A percentile compares a stretch with the other conserved stretches of the same genome.
Evolutionary conservation across 2,113 vertebrate genomes (phyloP).

Genomic region (Sturnira hondurensis): DNA sequence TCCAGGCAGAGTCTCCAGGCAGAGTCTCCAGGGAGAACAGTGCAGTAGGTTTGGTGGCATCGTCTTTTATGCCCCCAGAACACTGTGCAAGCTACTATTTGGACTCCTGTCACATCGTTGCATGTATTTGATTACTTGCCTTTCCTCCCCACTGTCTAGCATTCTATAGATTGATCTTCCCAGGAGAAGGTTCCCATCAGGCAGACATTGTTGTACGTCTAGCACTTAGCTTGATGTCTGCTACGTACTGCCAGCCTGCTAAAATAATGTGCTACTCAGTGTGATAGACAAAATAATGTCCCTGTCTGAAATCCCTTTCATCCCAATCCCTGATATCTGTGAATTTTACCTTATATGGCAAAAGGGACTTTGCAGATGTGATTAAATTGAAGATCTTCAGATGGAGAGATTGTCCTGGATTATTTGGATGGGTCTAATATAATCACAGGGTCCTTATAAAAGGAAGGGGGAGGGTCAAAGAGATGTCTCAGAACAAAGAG

Average conservation of each 20-base stretch:
- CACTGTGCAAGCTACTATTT: background rate
- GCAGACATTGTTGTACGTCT: background rate
- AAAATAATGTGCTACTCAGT: background rate
- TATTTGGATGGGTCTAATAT: background rate
- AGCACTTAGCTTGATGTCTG: background rate
- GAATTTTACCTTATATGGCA: background rate
- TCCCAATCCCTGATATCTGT: background rate
- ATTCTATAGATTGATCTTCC: background rate
- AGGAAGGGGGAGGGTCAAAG: background rate
- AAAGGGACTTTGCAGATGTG: background rate
- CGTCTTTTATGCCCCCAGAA: background rate
- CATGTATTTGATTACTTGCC: background rate
- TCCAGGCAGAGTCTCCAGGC: background rate
- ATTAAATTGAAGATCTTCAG: background rate
- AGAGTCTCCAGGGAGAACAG: background rate
- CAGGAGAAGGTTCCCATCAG: background rate
- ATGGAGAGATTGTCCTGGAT: background rate
- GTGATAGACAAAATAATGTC: background rate
- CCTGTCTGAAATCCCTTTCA: too few relatives aligned
- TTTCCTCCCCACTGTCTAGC: background rate
- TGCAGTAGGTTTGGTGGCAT: background rate
- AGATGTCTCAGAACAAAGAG: background rate
- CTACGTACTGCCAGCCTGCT: background rate
- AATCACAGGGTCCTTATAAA: background rate
- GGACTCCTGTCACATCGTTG: background rate